A percentile compares a stretch with the other conserved stretches of the same genome.
Evolutionary conservation across 2,797 vertebrate genomes (phyloP).

Genomic region (Clarias platycephalus): DNA sequence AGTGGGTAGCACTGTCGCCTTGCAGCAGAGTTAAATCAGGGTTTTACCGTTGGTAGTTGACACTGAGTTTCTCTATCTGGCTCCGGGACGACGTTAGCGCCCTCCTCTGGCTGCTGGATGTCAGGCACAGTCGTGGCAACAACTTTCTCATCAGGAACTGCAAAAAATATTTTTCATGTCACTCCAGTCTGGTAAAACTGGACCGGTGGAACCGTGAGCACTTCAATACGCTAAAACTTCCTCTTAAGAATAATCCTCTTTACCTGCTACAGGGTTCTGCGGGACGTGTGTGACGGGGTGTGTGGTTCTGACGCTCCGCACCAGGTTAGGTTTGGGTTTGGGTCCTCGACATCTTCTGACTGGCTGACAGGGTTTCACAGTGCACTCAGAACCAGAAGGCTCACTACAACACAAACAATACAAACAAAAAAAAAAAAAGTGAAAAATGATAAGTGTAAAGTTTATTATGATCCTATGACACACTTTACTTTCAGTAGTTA

Average conservation of each 20-base stretch:
- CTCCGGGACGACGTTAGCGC: constrained; percentile 21
- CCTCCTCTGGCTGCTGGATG: constrained; percentile 42
- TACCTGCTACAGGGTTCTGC: constrained; percentile 54
- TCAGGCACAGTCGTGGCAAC: not conserved
- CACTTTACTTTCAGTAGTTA: not conserved
- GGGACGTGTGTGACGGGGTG: not conserved
- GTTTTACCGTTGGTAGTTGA: constrained; percentile 7
- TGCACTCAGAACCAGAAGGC: not conserved
- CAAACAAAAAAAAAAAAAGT: not conserved
- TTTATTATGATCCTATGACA: not conserved
- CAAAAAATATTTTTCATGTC: not conserved
- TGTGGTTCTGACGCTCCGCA: constrained; percentile 33
- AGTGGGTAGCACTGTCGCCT: no score
- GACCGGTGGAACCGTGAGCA: not conserved
- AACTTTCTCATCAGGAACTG: constrained; percentile 17
- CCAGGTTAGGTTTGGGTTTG: constrained; percentile 67
- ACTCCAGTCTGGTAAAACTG: not conserved
- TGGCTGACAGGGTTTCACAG: constrained; percentile 32
- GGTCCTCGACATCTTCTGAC: constrained; percentile 56
- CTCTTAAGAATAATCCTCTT: not conserved
- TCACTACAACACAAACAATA: constrained; percentile 46
- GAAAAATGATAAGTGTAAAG: not conserved
- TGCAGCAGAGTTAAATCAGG: not conserved
- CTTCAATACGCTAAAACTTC: not conserved
- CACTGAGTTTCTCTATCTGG: not conserved